A percentile compares a stretch with the other conserved stretches of the same genome.
Conservation (phyloP, 23 tunicate genomes). For the Botrylloides violaceus region DNA sequence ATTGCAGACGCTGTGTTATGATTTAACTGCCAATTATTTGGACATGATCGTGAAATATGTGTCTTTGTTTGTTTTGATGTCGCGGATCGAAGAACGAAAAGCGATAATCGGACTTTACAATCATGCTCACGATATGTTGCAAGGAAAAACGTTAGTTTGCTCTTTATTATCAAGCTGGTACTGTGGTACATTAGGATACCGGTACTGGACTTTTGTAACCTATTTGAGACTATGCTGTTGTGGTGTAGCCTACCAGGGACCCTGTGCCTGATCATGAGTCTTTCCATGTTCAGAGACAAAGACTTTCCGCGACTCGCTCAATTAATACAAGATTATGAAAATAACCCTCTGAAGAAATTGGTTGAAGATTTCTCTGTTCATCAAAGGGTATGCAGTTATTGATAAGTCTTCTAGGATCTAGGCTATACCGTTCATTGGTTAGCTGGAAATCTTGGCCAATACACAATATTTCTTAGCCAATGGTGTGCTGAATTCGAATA, state of each 20-base stretch:
- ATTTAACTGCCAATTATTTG: conserved; percentile 73
- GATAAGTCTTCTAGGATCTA: not conserved
- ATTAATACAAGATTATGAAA: conserved; percentile 79
- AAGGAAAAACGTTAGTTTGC: conserved; percentile 67
- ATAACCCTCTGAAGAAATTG: conserved; percentile 85
- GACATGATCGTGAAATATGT: conserved; percentile 70
- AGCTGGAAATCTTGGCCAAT: too few species aligned
- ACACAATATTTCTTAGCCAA: too few species aligned
- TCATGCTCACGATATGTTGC: conserved; percentile 87
- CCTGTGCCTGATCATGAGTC: too few species aligned
- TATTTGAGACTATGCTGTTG: too few species aligned
- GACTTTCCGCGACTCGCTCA: conserved; percentile 80
- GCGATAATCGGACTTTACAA: conserved; percentile 90
- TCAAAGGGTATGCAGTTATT: conserved; percentile 32
- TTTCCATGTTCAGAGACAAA: conserved; percentile 77
- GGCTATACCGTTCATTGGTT: too few species aligned
- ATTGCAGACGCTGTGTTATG: conserved; percentile 78
- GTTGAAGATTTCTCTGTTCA: conserved; percentile 83
- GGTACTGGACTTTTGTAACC: too few species aligned
- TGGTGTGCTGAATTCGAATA: too few species aligned
- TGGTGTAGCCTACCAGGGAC: too few species aligned
- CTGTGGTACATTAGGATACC: too few species aligned
- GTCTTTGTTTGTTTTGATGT: conserved; percentile 65
- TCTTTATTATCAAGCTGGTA: not conserved
- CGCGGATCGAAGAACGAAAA: conserved; percentile 94